Evolutionary conservation across 1,140 invertebrate species (phyloP), one percentile per base, ranked within the genome.

Genomic region (Epicauta chinensis): DNA sequence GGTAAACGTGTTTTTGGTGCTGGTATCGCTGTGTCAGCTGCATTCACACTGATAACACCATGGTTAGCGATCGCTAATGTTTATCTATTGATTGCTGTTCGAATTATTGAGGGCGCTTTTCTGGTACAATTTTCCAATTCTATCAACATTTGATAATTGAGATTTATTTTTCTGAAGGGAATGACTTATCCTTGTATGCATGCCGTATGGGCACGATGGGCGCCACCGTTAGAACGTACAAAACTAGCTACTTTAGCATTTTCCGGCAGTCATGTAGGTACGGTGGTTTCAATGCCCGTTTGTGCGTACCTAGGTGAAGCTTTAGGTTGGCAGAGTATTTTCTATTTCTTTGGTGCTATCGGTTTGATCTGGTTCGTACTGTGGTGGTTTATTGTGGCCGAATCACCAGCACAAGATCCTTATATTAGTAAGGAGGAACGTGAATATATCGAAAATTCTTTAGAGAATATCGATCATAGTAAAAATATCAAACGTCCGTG

Each of bases 101-200:
- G 93, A 58, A 81, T 95, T 11, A 67, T 93, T 15, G 89, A 94
- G 73, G 93, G 93, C 38, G 68, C 96, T 31, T 92, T 87, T 68
- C 91, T 95, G 79, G 89, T 91, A 73, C n/a, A 30, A 10, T 5
- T 23, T 23, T 7, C 23, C 23, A 7, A 23, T 23, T 74, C 74
- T 60, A 0, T 23, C 23, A 23, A 23, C 0, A 5, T 23, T 23
- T 1, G 12, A 39, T 10, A n/a, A 13, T 15, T 17, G 4, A 3
- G 10, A 34, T 34, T 11, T 12, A 30, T 52, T 47, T 56, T 13
- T 49, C 63, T 66, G 38, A 64, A 91, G 87, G 91, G 91, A 37
- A 90, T 94, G 0, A 91, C 89, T 1, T 94, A 91, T 71, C 91
- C 91, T 3, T 86, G 88, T 56, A 92, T 93, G 44, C 89, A 93